phyloP scores from a whole-genome alignment of 2,888 invertebrate genomes.

The Morinoia aosen region DNA sequence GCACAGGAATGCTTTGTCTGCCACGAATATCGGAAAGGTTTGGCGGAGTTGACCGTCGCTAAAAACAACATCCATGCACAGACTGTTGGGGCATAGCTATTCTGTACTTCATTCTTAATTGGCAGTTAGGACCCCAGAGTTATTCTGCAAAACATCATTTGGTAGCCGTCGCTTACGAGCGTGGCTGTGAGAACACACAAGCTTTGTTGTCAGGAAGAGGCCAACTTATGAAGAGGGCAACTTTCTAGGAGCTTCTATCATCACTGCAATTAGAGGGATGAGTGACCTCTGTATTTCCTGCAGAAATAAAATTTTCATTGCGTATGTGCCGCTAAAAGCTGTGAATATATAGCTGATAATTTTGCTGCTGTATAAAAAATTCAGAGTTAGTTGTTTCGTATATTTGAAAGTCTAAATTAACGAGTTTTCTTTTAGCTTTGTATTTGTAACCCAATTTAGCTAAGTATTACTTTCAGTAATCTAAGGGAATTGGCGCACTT shows the following conservation, averaged over 20 bases:
- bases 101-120: background rate
- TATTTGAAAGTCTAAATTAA: too few species aligned
- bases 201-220: background rate
- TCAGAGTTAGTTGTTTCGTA: too few species aligned
- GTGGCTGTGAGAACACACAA: background rate
- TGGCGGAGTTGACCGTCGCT: too few species aligned
- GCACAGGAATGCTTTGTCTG: too few species aligned
- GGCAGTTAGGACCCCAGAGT: background rate
- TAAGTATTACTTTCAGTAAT: too few species aligned
- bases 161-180: background rate
- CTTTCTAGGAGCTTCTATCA: background rate
- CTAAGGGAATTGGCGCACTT: too few species aligned
- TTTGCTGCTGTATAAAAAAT: too few species aligned
- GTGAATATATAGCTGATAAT: too few species aligned
- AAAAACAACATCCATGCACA: background rate
- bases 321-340: too few species aligned
- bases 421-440: too few species aligned
- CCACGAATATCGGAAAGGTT: background rate
- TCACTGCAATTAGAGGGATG: background rate
- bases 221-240: background rate
- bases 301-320: background rate
- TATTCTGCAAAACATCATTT: background rate
- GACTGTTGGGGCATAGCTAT: background rate
- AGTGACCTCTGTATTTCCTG: background rate
- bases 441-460: too few species aligned